Conservation (phyloP, 2,888 invertebrate species). For the Spodoptera littoralis region DNA sequence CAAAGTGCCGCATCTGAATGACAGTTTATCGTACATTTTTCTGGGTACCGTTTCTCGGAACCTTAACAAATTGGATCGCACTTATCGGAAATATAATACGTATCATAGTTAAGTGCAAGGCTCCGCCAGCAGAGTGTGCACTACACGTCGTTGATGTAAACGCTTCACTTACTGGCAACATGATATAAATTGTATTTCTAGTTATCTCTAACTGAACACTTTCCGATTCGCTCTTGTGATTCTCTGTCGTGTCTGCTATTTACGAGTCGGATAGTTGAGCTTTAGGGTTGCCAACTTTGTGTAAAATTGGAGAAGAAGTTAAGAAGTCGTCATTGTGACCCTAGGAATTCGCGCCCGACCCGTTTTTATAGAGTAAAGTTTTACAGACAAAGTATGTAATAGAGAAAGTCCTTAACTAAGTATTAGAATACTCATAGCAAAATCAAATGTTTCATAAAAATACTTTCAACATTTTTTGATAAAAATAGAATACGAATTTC, state of each 20-base stretch:
- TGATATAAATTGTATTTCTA: conserved; percentile 43
- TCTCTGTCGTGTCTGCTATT: conserved; percentile 25
- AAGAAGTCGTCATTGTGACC: neutral
- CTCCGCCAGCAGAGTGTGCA: conserved; percentile 41
- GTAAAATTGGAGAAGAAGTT: conserved; percentile 4
- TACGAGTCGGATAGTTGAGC: conserved; percentile 18
- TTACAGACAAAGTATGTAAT: conserved; percentile 7
- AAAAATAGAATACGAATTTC: conserved; percentile 31
- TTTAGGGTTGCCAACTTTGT: conserved; percentile 11
- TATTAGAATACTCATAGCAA: neutral
- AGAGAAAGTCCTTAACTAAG: conserved; percentile 10
- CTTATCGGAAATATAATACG: conserved; percentile 64
- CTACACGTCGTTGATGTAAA: conserved; percentile 38
- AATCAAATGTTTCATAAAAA: neutral
- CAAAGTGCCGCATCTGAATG: conserved; percentile 61
- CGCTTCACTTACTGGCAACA: conserved; percentile 43
- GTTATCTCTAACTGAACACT: conserved; percentile 27
- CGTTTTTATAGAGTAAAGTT: conserved; percentile 25
- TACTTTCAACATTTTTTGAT: conserved; percentile 11
- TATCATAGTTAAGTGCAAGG: conserved; percentile 54
- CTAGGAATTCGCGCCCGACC: conserved; percentile 15
- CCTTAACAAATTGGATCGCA: conserved; percentile 71
- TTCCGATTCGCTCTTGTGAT: conserved; percentile 23
- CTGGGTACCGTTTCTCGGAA: conserved; percentile 62
- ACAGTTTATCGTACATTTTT: conserved; percentile 68